Evolutionary conservation across 1,140 invertebrate genomes (phyloP).

Genomic region (Procambarus virginalis): DNA sequence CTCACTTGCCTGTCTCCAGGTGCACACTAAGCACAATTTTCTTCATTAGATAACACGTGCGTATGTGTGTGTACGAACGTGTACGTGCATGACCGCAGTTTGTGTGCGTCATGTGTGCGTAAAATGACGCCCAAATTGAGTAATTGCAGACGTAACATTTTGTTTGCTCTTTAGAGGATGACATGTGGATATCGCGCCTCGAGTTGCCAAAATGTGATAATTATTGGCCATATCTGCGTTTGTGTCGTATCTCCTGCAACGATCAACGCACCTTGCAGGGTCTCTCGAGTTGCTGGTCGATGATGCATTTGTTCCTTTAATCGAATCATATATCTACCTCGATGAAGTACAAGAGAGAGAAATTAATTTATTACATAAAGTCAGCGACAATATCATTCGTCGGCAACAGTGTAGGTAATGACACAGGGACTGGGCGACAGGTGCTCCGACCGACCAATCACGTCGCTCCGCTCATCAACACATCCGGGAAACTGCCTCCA

Average conservation of each 20-base stretch:
- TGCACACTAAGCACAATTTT: too few relatives aligned
- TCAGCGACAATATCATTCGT: slow-evolving; percentile 40
- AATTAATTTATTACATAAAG: slow-evolving; percentile 54
- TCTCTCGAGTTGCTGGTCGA: slow-evolving; percentile 37
- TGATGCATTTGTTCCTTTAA: slow-evolving; percentile 31
- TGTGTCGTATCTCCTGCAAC: slow-evolving; percentile 28
- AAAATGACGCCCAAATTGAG: slow-evolving; percentile 45
- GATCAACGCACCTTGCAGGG: slow-evolving; percentile 11
- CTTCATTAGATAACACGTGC: neutral
- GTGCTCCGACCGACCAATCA: slow-evolving; percentile 41
- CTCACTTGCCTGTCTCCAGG: too few relatives aligned
- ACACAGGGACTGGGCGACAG: slow-evolving; percentile 32
- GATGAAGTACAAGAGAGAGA: slow-evolving; percentile 42
- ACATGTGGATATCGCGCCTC: slow-evolving; percentile 48
- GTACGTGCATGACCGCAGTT: neutral
- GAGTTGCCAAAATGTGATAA: slow-evolving; percentile 47
- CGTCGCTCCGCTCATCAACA: slow-evolving; percentile 50
- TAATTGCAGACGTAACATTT: slow-evolving; percentile 53
- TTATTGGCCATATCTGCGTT: slow-evolving; percentile 50
- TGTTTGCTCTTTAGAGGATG: slow-evolving; percentile 40
- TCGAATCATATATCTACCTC: slow-evolving; percentile 29
- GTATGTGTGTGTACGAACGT: neutral
- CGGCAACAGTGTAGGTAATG: slow-evolving; percentile 57
- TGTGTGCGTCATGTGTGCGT: slow-evolving; percentile 16
- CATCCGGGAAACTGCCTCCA: slow-evolving; percentile 53